Evolutionary conservation across 1,140 invertebrate species (phyloP), one percentile per base, ranked within the genome.

Genomic region (Atta cephalotes): DNA sequence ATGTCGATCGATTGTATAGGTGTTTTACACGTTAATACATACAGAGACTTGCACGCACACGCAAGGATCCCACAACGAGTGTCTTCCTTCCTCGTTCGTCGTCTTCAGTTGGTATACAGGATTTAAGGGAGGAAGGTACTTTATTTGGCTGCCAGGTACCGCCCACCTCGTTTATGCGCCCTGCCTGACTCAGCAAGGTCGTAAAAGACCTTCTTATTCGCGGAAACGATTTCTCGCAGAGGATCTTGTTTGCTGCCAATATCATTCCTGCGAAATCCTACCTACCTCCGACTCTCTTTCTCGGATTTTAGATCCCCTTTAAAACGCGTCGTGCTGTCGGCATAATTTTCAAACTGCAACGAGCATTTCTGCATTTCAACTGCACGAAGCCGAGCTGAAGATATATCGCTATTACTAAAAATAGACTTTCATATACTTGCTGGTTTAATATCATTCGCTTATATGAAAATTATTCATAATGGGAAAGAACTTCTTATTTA

Each of bases 81-180:
- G 71, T 45, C 80, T 31, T 58, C n/a, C 14, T 18, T 76, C 60
- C 45, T 77, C 49, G 25, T 63, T 18, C n/a, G n/a, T 62, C 56
- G 49, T 62, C 66, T 58, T 58, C 58, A 78, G 45, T 68, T 53
- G 74, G 81, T 86, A 45, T 45, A 86, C 71, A 91, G 91, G 92
- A 94, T 93, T 94, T 93, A 93, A 94, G 92, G 93, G 92, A 92
- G 89, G 88, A 94, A 92, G 92, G 91, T 89, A 94, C 92, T 94
- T 94, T 94, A 94, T 93, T 93, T 92, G 84, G 91, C 88, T 93
- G 92, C 88, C 92, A 92, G 93, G 93, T 91, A 93, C 93, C 94
- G 94, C 94, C 94, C 93, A 94, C 92, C 93, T 94, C 93, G 93
- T 94, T 94, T 94, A 92, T 91, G 92, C 89, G 90, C 89, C 91